These are phyloP conservation scores for Pinna nobilis DNA, from an alignment of 1,140 invertebrate species.

Conservation along the genomic window DNA sequence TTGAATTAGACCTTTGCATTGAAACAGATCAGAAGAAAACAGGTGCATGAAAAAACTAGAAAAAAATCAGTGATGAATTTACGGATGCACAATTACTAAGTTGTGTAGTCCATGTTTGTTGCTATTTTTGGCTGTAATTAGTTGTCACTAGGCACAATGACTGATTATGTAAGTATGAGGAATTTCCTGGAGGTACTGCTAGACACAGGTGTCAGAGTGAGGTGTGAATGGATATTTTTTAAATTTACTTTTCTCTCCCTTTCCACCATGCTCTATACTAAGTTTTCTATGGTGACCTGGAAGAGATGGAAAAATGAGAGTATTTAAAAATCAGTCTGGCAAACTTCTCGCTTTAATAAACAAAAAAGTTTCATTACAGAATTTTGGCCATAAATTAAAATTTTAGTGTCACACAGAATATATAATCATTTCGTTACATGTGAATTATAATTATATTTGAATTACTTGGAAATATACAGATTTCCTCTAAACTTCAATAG, in stretches of 20 bases:
- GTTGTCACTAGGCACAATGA: background rate
- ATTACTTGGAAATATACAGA: background rate
- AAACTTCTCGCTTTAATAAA: background rate
- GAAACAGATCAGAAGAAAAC: too few species aligned
- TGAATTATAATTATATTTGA: background rate
- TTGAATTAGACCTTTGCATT: too few species aligned
- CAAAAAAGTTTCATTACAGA: background rate
- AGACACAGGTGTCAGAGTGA: constrained; percentile 58
- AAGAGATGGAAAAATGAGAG: constrained; percentile 27
- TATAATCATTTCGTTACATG: background rate
- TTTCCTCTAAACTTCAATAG: background rate
- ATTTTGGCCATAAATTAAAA: background rate
- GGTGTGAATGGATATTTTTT: constrained; percentile 55
- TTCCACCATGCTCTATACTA: constrained; percentile 63
- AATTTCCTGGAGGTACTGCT: constrained; percentile 8
- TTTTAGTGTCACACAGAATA: background rate
- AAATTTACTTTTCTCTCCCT: constrained; percentile 66
- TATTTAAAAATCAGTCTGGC: background rate
- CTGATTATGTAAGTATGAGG: background rate
- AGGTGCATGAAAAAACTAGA: too few species aligned
- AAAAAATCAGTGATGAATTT: too few species aligned
- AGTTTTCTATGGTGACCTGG: constrained; percentile 68
- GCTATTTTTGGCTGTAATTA: too few species aligned
- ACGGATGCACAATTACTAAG: too few species aligned
- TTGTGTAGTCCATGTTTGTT: too few species aligned